These are phyloP conservation scores for Bombyx huttoni DNA, from an alignment of 2,888 invertebrate species.

Conservation along the genomic window DNA sequence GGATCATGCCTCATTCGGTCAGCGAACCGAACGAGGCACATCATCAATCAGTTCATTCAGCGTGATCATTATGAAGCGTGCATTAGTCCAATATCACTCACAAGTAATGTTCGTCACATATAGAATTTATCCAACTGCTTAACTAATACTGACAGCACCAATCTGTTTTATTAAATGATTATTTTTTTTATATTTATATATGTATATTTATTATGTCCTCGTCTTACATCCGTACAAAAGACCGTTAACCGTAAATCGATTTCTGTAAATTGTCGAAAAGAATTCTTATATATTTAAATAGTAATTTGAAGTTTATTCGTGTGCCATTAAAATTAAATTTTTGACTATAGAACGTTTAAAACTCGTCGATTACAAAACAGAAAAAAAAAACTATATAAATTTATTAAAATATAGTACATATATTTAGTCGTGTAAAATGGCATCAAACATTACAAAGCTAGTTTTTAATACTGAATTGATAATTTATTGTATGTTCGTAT, in stretches of 20 bases:
- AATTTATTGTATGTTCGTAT: conserved; percentile 18
- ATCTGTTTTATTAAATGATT: conserved; percentile 37
- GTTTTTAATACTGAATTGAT: conserved; percentile 56
- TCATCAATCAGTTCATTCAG: no score
- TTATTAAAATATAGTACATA: background rate
- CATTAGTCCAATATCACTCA: conserved; percentile 15
- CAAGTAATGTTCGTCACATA: conserved; percentile 10
- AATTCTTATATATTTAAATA: background rate
- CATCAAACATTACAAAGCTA: conserved; percentile 54
- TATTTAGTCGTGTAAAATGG: conserved; percentile 39
- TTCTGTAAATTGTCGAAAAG: background rate
- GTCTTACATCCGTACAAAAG: conserved; percentile 36
- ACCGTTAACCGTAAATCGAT: conserved; percentile 15
- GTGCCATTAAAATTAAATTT: background rate
- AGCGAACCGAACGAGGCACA: no score
- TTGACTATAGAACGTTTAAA: background rate
- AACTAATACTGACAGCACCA: conserved; percentile 72
- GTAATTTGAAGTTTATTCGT: background rate
- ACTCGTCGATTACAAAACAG: background rate
- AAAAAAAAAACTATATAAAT: background rate
- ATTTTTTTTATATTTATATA: no score
- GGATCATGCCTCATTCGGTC: no score
- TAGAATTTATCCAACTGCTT: conserved; percentile 44
- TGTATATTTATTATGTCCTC: background rate
- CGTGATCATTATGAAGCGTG: conserved; percentile 33